phyloP scores from a whole-genome alignment of 2,797 vertebrate species.

The Sebastes trivittatus region DNA sequence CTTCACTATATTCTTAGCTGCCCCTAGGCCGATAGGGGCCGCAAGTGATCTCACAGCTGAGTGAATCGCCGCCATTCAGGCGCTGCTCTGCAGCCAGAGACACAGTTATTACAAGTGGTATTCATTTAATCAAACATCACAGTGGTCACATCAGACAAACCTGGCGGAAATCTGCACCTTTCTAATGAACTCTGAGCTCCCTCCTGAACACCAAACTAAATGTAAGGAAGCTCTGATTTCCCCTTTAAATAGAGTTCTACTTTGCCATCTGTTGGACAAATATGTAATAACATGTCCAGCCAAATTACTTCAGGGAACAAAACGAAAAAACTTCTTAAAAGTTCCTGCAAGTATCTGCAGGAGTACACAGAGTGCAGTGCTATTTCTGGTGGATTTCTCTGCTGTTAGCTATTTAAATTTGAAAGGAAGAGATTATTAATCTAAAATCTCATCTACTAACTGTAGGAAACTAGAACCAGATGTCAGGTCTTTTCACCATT shows the following conservation, averaged over 20 bases:
- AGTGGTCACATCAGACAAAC: neutral
- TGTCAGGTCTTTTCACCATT: no score
- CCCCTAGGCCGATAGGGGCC: no score
- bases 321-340: neutral
- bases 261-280: slow-evolving; percentile 46
- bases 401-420: neutral
- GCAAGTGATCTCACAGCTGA: neutral
- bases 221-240: neutral
- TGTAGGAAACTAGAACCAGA: no score
- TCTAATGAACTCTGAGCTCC: neutral
- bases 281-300: neutral
- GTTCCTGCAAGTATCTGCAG: neutral
- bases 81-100: no score
- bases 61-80: no score
- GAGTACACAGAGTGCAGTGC: neutral
- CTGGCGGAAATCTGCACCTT: neutral
- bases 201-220: neutral
- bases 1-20: neutral
- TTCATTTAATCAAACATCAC: no score
- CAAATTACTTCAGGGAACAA: neutral
- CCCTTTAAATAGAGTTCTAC: neutral
- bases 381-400: neutral
- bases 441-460: no score
- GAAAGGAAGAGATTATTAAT: neutral
- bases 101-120: no score